Conservation (phyloP, 2,113 vertebrate genomes). For the Ploceus nigricollis region DNA sequence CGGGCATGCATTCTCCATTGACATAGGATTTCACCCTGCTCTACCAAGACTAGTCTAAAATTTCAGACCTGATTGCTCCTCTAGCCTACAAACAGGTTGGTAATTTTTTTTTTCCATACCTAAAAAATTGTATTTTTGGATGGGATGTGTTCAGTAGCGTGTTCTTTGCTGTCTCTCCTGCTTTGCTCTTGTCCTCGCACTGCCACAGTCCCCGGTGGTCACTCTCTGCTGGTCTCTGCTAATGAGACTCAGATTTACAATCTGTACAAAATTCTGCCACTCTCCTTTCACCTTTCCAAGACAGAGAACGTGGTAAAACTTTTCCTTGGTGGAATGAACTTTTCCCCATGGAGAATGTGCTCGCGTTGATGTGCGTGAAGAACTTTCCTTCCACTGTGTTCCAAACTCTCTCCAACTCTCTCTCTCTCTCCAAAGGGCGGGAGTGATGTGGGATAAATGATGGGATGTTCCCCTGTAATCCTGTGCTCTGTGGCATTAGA, state of each 20-base stretch:
- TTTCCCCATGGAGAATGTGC: accelerated
- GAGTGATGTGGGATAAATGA: not conserved
- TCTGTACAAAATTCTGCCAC: not conserved
- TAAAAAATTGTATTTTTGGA: not conserved
- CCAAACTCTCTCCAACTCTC: not conserved
- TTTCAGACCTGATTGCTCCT: slow-evolving; percentile 46
- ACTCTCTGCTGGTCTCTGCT: not conserved
- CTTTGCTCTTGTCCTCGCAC: not conserved
- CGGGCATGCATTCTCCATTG: slow-evolving; percentile 59
- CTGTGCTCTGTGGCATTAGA: not conserved
- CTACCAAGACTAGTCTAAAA: slow-evolving; percentile 42
- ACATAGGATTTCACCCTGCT: slow-evolving; percentile 59
- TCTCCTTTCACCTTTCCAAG: not conserved
- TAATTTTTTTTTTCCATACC: not conserved
- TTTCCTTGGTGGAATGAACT: not conserved
- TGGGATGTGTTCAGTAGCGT: not conserved
- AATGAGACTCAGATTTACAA: not conserved
- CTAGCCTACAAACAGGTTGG: slow-evolving; percentile 73
- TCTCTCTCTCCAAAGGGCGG: too few relatives aligned
- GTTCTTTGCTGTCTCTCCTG: not conserved
- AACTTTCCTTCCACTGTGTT: not conserved
- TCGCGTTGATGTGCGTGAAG: accelerated
- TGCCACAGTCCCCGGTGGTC: not conserved
- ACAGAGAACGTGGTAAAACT: not conserved
- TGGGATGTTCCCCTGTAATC: not conserved